Percentiles rank a stretch among this genome's conserved stretches.
These are phyloP conservation scores for Agriopis leucophaearia DNA, from an alignment of 2,888 invertebrate species.

Conservation along the genomic window DNA sequence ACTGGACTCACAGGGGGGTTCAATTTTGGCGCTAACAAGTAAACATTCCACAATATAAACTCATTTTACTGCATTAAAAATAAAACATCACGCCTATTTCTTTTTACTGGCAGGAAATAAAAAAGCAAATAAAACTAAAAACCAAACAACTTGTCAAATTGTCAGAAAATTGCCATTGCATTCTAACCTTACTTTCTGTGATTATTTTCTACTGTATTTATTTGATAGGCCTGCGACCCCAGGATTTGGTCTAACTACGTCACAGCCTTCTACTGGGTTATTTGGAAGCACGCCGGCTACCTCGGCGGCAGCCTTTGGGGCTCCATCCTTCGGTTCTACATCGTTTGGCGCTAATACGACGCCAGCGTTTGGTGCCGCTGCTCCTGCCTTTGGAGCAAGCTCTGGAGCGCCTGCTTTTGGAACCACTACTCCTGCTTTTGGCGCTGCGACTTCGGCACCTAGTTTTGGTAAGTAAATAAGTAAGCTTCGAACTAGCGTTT, in stretches of 20 bases:
- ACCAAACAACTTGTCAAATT: background rate
- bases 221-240: constrained; percentile 70
- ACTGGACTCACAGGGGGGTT: constrained; percentile 73
- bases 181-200: constrained; percentile 10
- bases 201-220: constrained; percentile 30
- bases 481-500: too few species aligned
- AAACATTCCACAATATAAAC: constrained; percentile 48
- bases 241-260: constrained; percentile 67
- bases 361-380: constrained; percentile 35
- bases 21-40: constrained; percentile 82
- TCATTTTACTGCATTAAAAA: background rate
- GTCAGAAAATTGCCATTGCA: background rate
- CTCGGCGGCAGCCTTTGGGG: constrained; percentile 48
- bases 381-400: constrained; percentile 63
- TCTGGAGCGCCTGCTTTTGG: constrained; percentile 62
- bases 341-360: constrained; percentile 52
- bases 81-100: background rate
- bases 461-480: constrained; percentile 48
- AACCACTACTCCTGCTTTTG: constrained; percentile 47
- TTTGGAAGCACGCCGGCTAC: constrained; percentile 70
- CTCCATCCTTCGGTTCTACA: constrained; percentile 54
- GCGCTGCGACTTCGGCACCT: constrained; percentile 51
- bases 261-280: constrained; percentile 70
- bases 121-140: background rate
- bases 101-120: constrained; percentile 2